Percentiles rank a stretch among this genome's conserved stretches.
phyloP scores from a whole-genome alignment of 2,797 vertebrate species.

The Halcyon chelicuti region DNA sequence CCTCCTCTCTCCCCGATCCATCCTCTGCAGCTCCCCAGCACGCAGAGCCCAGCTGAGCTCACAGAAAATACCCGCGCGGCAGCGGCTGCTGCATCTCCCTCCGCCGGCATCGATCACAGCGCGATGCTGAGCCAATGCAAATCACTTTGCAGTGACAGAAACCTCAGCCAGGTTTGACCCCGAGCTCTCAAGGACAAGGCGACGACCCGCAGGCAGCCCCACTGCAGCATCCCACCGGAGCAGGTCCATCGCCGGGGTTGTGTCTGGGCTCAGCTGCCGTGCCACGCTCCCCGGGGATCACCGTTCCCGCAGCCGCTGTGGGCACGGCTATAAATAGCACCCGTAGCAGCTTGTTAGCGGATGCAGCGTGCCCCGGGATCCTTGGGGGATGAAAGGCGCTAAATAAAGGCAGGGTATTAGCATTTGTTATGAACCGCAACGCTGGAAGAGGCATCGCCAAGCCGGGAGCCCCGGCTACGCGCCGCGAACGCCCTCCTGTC shows the following conservation, averaged over 20 bases:
- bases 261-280: neutral
- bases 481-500: neutral
- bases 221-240: neutral
- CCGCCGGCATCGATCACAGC: neutral
- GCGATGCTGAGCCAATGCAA: neutral
- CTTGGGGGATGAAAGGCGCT: constrained; percentile 15
- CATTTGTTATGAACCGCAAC: rapidly evolving
- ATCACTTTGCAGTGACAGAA: rapidly evolving
- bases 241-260: neutral
- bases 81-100: neutral
- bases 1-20: rapidly evolving
- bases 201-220: neutral
- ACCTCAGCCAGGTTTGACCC: neutral
- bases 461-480: neutral
- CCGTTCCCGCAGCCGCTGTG: neutral
- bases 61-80: neutral
- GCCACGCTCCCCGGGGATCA: neutral
- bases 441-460: neutral
- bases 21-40: neutral
- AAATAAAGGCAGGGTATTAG: constrained; percentile 8
- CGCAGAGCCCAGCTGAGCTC: neutral
- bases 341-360: neutral
- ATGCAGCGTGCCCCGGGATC: neutral
- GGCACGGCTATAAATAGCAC: neutral
- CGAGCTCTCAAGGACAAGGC: neutral